A percentile compares a stretch with the other conserved stretches of the same genome.
Evolutionary conservation across 2,888 invertebrate species (phyloP).

Genomic region (Pyralis farinalis): DNA sequence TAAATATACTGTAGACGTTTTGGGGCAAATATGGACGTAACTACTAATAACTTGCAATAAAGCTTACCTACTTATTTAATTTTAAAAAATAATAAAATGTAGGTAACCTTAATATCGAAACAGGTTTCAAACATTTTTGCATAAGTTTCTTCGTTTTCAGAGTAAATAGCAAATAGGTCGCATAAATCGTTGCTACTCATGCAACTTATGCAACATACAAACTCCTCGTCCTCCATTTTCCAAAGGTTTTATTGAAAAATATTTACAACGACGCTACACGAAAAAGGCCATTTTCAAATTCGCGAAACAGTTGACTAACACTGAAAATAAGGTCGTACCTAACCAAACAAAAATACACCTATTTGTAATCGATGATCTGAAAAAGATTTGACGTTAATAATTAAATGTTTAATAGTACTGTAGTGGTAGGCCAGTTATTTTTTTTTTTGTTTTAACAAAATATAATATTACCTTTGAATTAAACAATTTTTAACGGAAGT

Average conservation of each 20-base stretch:
- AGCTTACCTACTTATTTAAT: no score
- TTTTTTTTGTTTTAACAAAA: no score
- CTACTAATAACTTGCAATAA: no score
- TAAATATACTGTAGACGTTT: no score
- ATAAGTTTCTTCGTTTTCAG: conserved; percentile 64
- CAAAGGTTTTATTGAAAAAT: conserved; percentile 24
- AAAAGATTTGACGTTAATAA: no score
- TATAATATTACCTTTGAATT: no score
- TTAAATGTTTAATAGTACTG: no score
- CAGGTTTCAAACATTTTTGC: conserved; percentile 71
- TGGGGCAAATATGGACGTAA: no score
- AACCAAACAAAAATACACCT: no score
- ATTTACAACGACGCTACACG: conserved; percentile 24
- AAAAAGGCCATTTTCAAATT: conserved; percentile 33
- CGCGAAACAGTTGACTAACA: conserved; percentile 10
- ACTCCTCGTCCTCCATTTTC: conserved; percentile 65
- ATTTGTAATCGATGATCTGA: no score
- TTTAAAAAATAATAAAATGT: conserved; percentile 9
- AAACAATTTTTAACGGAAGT: no score
- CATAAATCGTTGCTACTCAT: conserved; percentile 69
- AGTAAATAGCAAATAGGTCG: conserved; percentile 71
- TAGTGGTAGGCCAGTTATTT: no score
- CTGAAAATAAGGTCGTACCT: conserved; percentile 13
- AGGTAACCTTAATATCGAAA: conserved; percentile 59
- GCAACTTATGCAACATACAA: conserved; percentile 75